Evolutionary conservation across 2,113 vertebrate genomes (phyloP).

Genomic region (Sitta europaea): DNA sequence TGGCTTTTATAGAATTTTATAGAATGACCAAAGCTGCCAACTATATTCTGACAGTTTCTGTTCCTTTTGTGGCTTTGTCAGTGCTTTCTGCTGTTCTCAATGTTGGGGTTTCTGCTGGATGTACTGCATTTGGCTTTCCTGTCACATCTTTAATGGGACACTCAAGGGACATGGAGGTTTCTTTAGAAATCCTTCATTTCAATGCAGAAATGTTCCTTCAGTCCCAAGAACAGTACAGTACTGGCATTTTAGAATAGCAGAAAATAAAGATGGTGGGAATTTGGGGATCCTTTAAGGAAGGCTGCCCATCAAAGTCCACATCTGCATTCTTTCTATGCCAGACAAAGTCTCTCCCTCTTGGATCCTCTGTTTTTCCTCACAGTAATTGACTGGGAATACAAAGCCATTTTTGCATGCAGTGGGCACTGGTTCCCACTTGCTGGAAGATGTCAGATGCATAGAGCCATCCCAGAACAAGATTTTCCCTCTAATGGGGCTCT

Average conservation of each 20-base stretch:
- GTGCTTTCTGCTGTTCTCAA: conserved; percentile 19
- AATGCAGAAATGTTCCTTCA: background rate
- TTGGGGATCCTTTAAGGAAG: background rate
- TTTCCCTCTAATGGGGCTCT: conserved; percentile 2
- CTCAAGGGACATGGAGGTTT: background rate
- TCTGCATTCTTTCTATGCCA: background rate
- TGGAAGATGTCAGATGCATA: background rate
- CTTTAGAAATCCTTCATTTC: conserved; percentile 13
- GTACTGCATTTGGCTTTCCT: background rate
- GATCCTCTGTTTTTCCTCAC: background rate
- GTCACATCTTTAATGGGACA: background rate
- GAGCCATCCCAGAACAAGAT: background rate
- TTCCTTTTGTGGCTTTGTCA: background rate
- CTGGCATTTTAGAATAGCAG: conserved; percentile 19
- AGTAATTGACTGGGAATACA: background rate
- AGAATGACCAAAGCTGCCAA: background rate
- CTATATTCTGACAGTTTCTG: background rate
- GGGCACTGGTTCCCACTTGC: background rate
- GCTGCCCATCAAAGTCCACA: background rate
- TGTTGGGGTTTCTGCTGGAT: conserved; percentile 21
- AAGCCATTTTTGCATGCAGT: background rate
- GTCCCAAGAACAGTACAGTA: conserved; percentile 17
- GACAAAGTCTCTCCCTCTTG: background rate
- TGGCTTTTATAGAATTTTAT: background rate
- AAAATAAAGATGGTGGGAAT: background rate